Conservation (phyloP, 2,888 invertebrate species). For the Conops quadrifasciatus region DNA sequence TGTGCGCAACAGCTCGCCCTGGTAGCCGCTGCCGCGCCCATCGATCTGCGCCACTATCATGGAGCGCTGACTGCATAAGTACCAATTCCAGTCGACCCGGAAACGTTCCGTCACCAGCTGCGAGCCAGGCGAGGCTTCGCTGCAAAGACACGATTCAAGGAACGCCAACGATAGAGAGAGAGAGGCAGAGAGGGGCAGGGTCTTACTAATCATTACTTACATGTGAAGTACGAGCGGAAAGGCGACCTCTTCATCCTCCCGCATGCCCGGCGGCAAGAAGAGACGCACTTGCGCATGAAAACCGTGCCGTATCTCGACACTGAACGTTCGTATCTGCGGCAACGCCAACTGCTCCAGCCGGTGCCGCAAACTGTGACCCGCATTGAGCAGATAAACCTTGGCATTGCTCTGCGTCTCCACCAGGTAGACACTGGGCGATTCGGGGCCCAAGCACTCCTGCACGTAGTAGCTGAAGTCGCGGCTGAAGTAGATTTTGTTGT, state of each 20-base stretch:
- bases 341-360: conserved; percentile 74
- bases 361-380: conserved; percentile 72
- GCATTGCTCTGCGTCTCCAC: conserved; percentile 71
- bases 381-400: conserved; percentile 73
- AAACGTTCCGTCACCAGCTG: conserved; percentile 86
- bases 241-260: conserved; percentile 83
- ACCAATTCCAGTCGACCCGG: conserved; percentile 84
- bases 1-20: conserved; percentile 79
- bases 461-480: conserved; percentile 71
- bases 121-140: conserved; percentile 82
- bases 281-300: conserved; percentile 80
- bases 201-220: conserved; percentile 69
- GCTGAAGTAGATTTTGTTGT: conserved; percentile 75
- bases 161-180: too few relatives aligned
- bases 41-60: conserved; percentile 90
- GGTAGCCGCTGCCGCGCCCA: conserved; percentile 84
- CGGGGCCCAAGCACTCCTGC: conserved; percentile 83
- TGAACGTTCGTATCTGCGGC: conserved; percentile 78
- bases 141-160: conserved; percentile 52
- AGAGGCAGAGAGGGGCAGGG: not conserved
- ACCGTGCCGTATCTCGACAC: conserved; percentile 73
- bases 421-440: conserved; percentile 74
- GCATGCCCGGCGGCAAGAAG: conserved; percentile 81
- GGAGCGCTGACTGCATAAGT: conserved; percentile 81
- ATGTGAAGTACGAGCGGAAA: conserved; percentile 84